Base-by-base conservation (phyloP, 1,140 invertebrate species). In the Battus philenor region DNA sequence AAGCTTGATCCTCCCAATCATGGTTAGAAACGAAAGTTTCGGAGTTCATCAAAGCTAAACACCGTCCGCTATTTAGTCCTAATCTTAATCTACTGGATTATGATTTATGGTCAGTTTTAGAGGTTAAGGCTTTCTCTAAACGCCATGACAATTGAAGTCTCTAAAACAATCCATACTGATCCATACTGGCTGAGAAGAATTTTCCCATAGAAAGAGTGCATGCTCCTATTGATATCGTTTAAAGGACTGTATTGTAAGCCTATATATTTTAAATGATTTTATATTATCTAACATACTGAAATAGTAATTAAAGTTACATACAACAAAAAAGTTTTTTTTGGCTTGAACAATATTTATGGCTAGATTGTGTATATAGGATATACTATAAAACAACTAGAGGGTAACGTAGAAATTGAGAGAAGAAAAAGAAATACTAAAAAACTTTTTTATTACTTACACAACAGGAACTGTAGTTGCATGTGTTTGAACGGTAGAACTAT, bases 401-500 rank as follows among this genome's bases (percentile, higher is more conserved):
- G n/a, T n/a, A n/a, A n/a, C n/a, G n/a, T n/a, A n/a, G n/a, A n/a
- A n/a, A n/a, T n/a, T n/a, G n/a, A n/a, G n/a, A n/a, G n/a, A n/a
- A n/a, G n/a, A n/a, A n/a, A n/a, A n/a, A n/a, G n/a, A n/a, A n/a
- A n/a, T n/a, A n/a, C n/a, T n/a, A n/a, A n/a, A n/a, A n/a, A n/a
- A n/a, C n/a, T n/a, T n/a, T n/a, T n/a, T n/a, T n/a, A 20, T 20
- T 29, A 72, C 79, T 79, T 55, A 83, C 79, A 79, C 79, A 33
- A 80, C 69, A 47, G 79, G 79, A 10, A 69, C 67, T n/a, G 69
- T 67, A 3, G 72, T 79, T 2, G 76, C 58, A 36, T 78, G 74
- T 6, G 72, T 75, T 57, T 79, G 77, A 26, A 69, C 68, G 8
- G 72, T 71, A 11, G 76, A 58, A 31, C 49, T 74, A 18, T 54